Evolutionary conservation across 2,797 vertebrate species (phyloP), one percentile per base, ranked within the genome.

Genomic region (Crenichthys baileyi): DNA sequence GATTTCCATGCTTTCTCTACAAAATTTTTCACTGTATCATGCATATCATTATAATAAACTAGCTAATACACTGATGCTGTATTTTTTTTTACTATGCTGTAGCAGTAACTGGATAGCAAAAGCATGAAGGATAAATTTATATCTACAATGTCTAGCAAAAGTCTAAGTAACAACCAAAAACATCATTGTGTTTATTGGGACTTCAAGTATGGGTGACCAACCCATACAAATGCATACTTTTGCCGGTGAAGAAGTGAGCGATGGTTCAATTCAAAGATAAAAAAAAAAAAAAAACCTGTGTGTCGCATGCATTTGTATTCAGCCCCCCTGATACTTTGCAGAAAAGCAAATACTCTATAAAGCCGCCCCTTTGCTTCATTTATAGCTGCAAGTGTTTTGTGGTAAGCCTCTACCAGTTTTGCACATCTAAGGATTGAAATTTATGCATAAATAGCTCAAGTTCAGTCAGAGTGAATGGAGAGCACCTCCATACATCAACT

Each of bases 1-100:
- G 50, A 36, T 50, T 51, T 79, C 22, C 61, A 73, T 76, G 68
- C 48, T 63, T 76, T 73, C 39, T 22, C 2, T 26, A 70, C 18
- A 77, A 70, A 70, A 56, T 50, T 50, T 29, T 61, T 72, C 48
- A 78, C 74, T 74, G 72, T 18, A 70, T 79, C 77, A 78, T 78
- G 74, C 75, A 76, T 0, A 12, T 50, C 41, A 36, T 68, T 55
- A 29, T 65, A 78, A 36, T 50, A 78, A 41, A 79, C 41, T 70
- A 65, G n/a, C 73, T 79, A 77, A 79, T 41, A 79, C 60, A 46
- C 7, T 71, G 13, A 3, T 26, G 74, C 4, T 12, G 79, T 31
- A 58, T 8, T 60, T 70, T 22, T 72, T 63, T 44, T 70, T n/a
- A 60, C 29, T 13, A 44, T 67, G 31, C 58, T 56, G 70, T 50